Percentiles rank a stretch among this genome's conserved stretches.
Conservation (phyloP, 2,113 vertebrate genomes). For the Prochilodus magdalenae region DNA sequence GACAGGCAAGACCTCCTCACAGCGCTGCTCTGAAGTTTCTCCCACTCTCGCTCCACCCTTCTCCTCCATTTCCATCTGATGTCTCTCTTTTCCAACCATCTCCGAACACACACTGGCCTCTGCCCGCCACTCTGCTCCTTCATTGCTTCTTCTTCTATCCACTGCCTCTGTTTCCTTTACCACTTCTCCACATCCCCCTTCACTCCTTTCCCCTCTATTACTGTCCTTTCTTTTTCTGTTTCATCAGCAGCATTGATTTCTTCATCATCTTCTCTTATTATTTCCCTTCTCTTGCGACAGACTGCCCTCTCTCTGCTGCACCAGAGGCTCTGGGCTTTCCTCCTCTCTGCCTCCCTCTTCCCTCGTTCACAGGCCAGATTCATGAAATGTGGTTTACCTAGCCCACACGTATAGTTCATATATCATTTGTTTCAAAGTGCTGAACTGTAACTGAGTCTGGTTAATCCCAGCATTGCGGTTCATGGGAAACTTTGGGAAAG, state of each 20-base stretch:
- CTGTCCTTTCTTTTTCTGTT: background rate
- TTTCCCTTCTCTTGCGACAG: too few species aligned
- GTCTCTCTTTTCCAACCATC: too few species aligned
- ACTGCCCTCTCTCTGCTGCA: background rate
- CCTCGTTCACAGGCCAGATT: background rate
- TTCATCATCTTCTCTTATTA: too few species aligned
- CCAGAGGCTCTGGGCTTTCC: too few species aligned
- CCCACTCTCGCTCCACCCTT: background rate
- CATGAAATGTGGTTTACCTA: too few species aligned
- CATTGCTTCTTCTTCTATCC: background rate
- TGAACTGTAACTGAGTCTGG: too few species aligned
- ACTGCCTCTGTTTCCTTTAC: background rate
- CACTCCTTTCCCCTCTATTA: background rate
- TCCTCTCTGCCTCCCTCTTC: background rate
- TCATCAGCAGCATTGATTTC: background rate
- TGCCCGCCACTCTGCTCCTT: background rate
- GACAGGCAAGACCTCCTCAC: conserved; percentile 10
- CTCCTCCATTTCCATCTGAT: background rate
- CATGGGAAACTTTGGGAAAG: too few species aligned
- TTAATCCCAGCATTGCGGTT: too few species aligned
- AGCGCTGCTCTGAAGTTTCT: conserved; percentile 13
- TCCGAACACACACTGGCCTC: background rate
- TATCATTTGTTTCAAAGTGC: too few species aligned
- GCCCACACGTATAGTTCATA: too few species aligned
- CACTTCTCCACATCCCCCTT: background rate